Base-by-base conservation (phyloP, 2,113 vertebrate genomes). In the Mustela lutreola region DNA sequence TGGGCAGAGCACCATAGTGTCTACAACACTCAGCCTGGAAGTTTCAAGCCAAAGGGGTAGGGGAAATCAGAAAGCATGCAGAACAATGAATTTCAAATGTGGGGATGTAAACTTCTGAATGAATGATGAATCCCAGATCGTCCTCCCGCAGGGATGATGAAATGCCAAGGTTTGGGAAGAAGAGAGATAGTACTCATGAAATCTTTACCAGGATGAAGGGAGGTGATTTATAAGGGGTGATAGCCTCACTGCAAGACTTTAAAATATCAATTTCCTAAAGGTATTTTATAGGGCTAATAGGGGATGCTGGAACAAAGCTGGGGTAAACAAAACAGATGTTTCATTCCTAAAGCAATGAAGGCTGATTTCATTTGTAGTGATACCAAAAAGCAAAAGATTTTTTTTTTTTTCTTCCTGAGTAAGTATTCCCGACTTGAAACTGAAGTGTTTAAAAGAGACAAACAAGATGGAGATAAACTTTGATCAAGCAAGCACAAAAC, bases 401-500 rank as follows among this genome's bases (percentile, higher is more conserved):
- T 39, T 58, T 58, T 58, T 58, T 58, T 5, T 1, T 89, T 50
- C n/a, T 86, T 96, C 78, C 2, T 86, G 94, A 50, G 76, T 96
- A 39, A 19, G 80, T 95, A 82, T 53, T 21, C 85, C 12, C 16
- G 42, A 92, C 60, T 94, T 92, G 65, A 97, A 97, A 42, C 0
- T 0, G 1, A 95, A 91, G n/a, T 95, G 73, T 92, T 97, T 87
- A 89, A 19, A 93, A 67, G n/a, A 88, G 75, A 90, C 95, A 96
- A 92, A 76, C 33, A 42, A 83, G 89, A 91, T 89, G 60, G 42
- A 93, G 7, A 67, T 97, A 97, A 98, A 95, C 33, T 89, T 89
- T 95, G 63, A 96, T 97, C 76, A 98, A 97, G 89, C 93, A 79
- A 97, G 21, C 60, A 94, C 33, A 97, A 95, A 97, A 93, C 28